Percentiles rank a stretch among this genome's conserved stretches.
Conservation (phyloP, 2,797 vertebrate species). For the Melanitta fusca region DNA sequence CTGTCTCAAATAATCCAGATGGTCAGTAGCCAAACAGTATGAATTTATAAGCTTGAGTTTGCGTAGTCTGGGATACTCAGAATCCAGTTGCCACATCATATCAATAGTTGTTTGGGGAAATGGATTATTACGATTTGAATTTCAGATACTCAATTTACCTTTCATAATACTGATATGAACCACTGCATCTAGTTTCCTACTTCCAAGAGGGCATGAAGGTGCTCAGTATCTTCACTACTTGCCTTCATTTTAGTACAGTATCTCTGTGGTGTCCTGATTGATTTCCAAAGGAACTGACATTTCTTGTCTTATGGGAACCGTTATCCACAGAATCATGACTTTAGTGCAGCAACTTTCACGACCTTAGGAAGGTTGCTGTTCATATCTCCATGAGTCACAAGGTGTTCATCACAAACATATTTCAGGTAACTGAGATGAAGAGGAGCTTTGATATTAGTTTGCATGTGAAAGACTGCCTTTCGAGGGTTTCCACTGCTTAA, state of each 20-base stretch:
- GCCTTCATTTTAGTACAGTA: neutral
- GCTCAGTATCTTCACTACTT: neutral
- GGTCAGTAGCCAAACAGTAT: neutral
- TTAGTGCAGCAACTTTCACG: neutral
- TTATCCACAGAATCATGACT: neutral
- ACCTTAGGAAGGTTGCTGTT: neutral
- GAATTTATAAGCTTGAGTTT: neutral
- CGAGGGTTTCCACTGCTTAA: neutral
- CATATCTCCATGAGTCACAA: neutral
- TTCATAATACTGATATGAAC: neutral
- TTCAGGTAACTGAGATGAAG: neutral
- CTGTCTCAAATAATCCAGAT: neutral
- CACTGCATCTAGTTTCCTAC: neutral
- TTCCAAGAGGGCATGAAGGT: neutral
- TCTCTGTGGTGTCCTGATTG: neutral
- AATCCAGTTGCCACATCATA: neutral
- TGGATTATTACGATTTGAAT: neutral
- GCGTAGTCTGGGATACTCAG: neutral
- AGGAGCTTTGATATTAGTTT: neutral
- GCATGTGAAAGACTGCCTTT: neutral
- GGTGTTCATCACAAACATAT: neutral
- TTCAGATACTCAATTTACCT: neutral
- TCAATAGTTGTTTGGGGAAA: neutral
- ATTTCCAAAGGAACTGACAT: neutral
- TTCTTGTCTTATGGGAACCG: neutral